These are phyloP conservation scores for Sanderia malayensis DNA, from an alignment of 30 jellyfish, hydroid and myxozoan genomes.

Conservation along the genomic window DNA sequence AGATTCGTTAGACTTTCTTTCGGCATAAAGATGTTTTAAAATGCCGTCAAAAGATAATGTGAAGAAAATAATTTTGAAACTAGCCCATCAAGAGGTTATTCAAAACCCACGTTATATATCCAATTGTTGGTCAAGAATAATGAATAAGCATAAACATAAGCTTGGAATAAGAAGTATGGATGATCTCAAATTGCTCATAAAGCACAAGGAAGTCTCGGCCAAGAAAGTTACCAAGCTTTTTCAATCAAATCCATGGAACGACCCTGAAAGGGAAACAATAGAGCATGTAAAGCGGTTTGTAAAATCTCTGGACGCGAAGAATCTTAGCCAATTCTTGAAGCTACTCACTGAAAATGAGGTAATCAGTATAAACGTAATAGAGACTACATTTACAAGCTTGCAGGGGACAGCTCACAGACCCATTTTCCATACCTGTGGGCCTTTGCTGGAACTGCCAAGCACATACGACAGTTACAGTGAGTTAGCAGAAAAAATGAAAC, in stretches of 20 bases:
- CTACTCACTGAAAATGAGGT: slow-evolving; percentile 15
- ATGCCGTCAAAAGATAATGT: slow-evolving; percentile 10
- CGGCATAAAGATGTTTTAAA: slow-evolving; percentile 11
- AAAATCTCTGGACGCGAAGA: not conserved
- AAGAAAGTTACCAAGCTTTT: not conserved
- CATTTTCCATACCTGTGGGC: slow-evolving; percentile 26
- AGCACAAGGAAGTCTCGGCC: not conserved
- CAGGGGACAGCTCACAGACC: slow-evolving; percentile 15
- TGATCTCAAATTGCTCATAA: not conserved
- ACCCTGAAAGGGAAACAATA: not conserved
- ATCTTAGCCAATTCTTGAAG: slow-evolving; percentile 3
- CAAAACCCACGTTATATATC: slow-evolving; percentile 23
- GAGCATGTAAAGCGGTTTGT: slow-evolving; percentile 7
- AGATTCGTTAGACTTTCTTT: slow-evolving; percentile 10
- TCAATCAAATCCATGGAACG: not conserved
- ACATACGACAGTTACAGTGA: not conserved
- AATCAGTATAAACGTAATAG: not conserved
- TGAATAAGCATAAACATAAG: not conserved
- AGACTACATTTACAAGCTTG: not conserved
- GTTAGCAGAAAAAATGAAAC: not conserved
- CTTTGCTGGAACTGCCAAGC: slow-evolving; percentile 4
- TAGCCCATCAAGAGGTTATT: slow-evolving; percentile 29
- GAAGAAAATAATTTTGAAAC: slow-evolving; percentile 1
- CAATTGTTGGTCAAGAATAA: slow-evolving; percentile 9
- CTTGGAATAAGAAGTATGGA: not conserved